Percentiles rank a stretch among this genome's conserved stretches.
These are phyloP conservation scores for Premnoplex brunnescens DNA, from an alignment of 2,797 vertebrate species.

Conservation along the genomic window DNA sequence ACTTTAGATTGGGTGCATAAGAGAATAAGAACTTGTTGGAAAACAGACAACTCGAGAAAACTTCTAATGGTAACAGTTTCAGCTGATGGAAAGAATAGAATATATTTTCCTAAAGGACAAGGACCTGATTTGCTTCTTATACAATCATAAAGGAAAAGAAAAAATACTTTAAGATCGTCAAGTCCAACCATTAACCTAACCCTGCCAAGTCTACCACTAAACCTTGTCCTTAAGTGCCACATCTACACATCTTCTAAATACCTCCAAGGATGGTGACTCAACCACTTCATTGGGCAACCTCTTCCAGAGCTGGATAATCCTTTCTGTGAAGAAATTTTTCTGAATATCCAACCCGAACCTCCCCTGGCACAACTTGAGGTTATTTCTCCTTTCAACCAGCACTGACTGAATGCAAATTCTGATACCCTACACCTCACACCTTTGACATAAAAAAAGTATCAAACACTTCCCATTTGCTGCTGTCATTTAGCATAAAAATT, in stretches of 20 bases:
- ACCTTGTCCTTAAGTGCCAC: not conserved
- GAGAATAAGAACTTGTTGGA: not conserved
- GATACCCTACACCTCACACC: not conserved
- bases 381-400: not conserved
- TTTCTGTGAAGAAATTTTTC: fast-evolving
- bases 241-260: not conserved
- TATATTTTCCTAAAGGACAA: not conserved
- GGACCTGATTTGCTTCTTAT: not conserved
- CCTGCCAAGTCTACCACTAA: not conserved
- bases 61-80: not conserved
- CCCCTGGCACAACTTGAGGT: not conserved
- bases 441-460: not conserved
- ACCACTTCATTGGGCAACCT: not conserved
- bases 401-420: not conserved
- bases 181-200: not conserved
- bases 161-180: not conserved
- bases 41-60: not conserved
- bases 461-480: not conserved
- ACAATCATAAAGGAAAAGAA: not conserved
- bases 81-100: not conserved
- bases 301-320: not conserved
- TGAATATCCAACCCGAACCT: not conserved
- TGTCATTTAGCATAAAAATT: not conserved
- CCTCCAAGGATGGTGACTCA: not conserved
- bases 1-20: not conserved